Conservation (phyloP, 2,113 vertebrate genomes). For the Gallinago media region DNA sequence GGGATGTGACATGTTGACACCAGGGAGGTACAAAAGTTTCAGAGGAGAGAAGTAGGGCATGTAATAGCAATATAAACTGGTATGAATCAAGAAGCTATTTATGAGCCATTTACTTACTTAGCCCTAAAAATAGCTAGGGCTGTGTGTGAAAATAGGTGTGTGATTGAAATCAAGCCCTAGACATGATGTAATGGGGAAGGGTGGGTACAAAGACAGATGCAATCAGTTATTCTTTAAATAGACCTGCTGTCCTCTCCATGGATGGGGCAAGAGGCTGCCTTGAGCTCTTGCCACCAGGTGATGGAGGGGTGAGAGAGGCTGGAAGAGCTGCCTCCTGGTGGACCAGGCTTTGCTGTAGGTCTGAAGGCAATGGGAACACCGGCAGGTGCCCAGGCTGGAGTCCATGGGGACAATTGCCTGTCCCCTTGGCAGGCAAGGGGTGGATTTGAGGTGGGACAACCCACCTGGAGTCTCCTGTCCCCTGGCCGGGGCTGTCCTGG, state of each 20-base stretch:
- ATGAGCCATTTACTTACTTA: conserved; percentile 54
- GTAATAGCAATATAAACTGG: background rate
- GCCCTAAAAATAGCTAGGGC: conserved; percentile 53
- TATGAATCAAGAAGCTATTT: conserved; percentile 46
- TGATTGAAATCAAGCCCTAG: conserved; percentile 62
- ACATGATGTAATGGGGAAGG: background rate
- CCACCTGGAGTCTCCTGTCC: background rate
- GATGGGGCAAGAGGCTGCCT: background rate
- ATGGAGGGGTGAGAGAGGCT: background rate
- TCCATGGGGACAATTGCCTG: background rate
- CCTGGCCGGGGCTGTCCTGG: fast-evolving
- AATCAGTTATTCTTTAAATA: conserved; percentile 7
- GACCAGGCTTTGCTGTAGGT: background rate
- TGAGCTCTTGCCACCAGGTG: background rate
- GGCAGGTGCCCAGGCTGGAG: fast-evolving
- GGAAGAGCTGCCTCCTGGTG: background rate
- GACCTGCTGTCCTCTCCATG: background rate
- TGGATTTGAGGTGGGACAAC: too few relatives aligned
- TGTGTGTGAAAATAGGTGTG: conserved; percentile 36
- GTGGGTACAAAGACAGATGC: background rate
- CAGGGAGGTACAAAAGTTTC: background rate
- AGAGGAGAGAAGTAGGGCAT: conserved; percentile 10
- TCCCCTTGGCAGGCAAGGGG: too few relatives aligned
- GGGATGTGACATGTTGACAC: background rate
- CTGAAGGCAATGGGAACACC: fast-evolving